Conservation (phyloP, 2,888 invertebrate species). For the Neoaliturus tenellus region DNA sequence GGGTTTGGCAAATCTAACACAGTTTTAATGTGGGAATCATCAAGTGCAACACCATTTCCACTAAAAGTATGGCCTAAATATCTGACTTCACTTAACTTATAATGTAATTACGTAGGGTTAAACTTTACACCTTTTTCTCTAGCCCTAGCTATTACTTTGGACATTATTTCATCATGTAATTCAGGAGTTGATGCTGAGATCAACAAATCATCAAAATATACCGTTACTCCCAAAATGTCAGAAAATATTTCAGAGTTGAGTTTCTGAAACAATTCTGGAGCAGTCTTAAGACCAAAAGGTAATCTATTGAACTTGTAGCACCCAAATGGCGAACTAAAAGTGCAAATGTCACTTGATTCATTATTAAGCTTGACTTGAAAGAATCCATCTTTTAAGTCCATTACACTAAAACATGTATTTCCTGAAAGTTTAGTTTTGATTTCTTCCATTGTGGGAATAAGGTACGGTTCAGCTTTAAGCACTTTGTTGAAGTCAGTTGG, state of each 20-base stretch:
- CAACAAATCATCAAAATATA: slow-evolving; percentile 61
- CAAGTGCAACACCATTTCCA: slow-evolving; percentile 64
- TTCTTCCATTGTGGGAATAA: slow-evolving; percentile 19
- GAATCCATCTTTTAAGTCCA: slow-evolving; percentile 45
- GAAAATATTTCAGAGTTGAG: slow-evolving; percentile 53
- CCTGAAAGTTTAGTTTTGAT: neutral
- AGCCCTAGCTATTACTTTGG: slow-evolving; percentile 59
- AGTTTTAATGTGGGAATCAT: slow-evolving; percentile 54
- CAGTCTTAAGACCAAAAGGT: slow-evolving; percentile 51
- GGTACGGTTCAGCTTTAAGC: neutral
- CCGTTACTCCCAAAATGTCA: slow-evolving; percentile 52
- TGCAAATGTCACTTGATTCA: slow-evolving; percentile 51
- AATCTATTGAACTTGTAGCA: slow-evolving; percentile 54
- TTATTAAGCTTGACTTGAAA: slow-evolving; percentile 55
- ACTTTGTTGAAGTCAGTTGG: neutral
- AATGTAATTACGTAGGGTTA: slow-evolving; percentile 59
- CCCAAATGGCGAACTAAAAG: slow-evolving; percentile 27
- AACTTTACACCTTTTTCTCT: slow-evolving; percentile 58
- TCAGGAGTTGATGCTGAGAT: slow-evolving; percentile 63
- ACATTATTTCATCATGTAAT: slow-evolving; percentile 61
- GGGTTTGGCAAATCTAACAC: slow-evolving; percentile 66
- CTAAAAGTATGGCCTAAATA: slow-evolving; percentile 46
- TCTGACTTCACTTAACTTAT: slow-evolving; percentile 47
- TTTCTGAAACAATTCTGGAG: slow-evolving; percentile 55
- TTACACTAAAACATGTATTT: neutral